Conservation (phyloP, 2,797 vertebrate species). For the Rhabdophis nuchalis region DNA sequence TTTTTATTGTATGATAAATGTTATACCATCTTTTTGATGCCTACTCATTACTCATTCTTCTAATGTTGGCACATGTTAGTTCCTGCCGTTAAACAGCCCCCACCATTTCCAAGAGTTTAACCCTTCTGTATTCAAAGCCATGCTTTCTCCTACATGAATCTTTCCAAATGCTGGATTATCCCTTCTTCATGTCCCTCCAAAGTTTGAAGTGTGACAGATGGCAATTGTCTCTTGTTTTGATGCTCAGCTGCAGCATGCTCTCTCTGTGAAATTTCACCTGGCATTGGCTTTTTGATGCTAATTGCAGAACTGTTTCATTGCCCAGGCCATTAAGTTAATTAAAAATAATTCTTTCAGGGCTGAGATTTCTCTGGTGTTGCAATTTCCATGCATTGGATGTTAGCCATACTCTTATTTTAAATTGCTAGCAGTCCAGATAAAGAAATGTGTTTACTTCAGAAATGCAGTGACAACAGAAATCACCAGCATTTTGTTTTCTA, state of each 20-base stretch:
- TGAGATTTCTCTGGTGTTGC: background rate
- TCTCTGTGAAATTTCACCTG: background rate
- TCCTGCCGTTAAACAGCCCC: background rate
- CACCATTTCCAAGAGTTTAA: background rate
- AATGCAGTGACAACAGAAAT: background rate
- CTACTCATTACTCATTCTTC: background rate
- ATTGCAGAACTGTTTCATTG: background rate
- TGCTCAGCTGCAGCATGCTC: background rate
- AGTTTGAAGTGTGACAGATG: background rate
- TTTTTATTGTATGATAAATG: background rate
- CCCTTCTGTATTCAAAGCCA: background rate
- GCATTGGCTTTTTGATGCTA: background rate
- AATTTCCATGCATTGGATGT: background rate
- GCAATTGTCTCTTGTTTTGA: background rate
- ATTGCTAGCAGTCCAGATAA: background rate
- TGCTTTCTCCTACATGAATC: background rate
- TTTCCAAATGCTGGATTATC: background rate
- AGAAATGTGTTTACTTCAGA: background rate
- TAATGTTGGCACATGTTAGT: background rate
- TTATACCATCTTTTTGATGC: background rate
- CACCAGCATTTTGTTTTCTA: background rate
- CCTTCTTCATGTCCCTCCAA: background rate
- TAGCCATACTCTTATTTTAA: background rate
- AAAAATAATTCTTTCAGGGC: background rate
- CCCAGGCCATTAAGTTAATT: background rate